Percentiles rank a stretch among this genome's conserved stretches.
phyloP scores from a whole-genome alignment of 2,888 invertebrate species.

The Stenodera caucasica region DNA sequence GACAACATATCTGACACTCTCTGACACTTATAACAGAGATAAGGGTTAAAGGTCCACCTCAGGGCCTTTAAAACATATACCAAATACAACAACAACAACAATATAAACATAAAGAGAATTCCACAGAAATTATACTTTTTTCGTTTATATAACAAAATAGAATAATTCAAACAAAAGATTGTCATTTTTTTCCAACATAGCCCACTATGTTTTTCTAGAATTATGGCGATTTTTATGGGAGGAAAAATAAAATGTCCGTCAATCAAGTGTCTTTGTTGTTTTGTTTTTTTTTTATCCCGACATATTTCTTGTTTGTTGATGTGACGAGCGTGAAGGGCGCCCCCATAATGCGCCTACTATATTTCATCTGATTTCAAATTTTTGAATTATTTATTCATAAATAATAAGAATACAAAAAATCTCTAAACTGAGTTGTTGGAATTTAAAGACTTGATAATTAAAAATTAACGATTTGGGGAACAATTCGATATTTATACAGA shows the following conservation, averaged over 20 bases:
- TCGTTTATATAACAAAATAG: too few relatives aligned
- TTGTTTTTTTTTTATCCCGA: neutral
- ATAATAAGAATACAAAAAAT: too few relatives aligned
- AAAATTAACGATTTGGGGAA: neutral
- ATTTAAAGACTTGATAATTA: neutral
- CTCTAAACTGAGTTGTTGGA: too few relatives aligned
- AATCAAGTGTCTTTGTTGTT: conserved; percentile 1
- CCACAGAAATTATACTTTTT: neutral
- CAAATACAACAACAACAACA: conserved; percentile 16
- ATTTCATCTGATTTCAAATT: neutral
- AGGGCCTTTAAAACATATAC: conserved; percentile 14
- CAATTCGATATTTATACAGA: too few relatives aligned
- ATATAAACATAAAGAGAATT: neutral
- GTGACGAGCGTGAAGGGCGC: conserved; percentile 10
- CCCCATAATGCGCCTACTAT: conserved; percentile 8
- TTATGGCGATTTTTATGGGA: too few relatives aligned
- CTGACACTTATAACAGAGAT: conserved; percentile 39
- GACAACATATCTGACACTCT: conserved; percentile 37
- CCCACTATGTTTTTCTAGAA: too few relatives aligned
- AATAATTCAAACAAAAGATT: too few relatives aligned
- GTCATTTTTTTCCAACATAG: too few relatives aligned
- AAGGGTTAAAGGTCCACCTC: conserved; percentile 39
- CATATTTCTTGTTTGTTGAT: neutral
- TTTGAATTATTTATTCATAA: neutral
- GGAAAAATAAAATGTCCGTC: neutral